These are phyloP conservation scores for Vipera latastei DNA, from an alignment of 2,797 vertebrate genomes.

Conservation along the genomic window DNA sequence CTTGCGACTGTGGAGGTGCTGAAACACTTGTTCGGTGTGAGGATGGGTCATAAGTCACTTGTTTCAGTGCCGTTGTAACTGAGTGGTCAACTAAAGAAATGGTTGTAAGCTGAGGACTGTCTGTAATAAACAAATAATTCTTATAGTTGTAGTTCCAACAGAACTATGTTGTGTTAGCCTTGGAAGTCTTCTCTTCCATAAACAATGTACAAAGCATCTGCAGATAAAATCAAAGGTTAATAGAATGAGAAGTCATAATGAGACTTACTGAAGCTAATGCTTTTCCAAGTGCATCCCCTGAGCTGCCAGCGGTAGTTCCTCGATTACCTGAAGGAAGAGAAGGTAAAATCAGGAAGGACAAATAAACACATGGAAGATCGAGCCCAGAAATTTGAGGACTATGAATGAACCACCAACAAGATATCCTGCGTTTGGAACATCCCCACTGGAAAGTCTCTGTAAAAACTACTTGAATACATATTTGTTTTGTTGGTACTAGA, in stretches of 20 bases:
- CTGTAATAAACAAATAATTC: not conserved
- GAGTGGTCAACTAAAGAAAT: not conserved
- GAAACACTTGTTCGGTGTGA: not conserved
- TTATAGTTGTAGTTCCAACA: not conserved
- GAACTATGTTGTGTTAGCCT: not conserved
- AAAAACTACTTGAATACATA: not conserved
- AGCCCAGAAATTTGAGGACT: too few relatives aligned
- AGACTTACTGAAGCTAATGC: constrained; percentile 93
- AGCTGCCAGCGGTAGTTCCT: constrained; percentile 89
- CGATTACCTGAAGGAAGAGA: constrained; percentile 78
- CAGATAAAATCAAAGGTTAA: not conserved
- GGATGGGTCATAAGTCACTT: not conserved
- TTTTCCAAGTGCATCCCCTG: constrained; percentile 97
- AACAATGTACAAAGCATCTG: not conserved
- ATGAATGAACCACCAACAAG: not conserved
- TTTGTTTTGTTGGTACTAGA: not conserved
- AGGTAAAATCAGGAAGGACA: not conserved
- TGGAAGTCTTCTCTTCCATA: not conserved
- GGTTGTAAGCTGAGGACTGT: not conserved
- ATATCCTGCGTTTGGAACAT: not conserved
- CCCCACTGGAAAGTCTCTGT: not conserved
- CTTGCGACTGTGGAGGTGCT: not conserved
- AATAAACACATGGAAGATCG: not conserved
- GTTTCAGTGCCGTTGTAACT: not conserved
- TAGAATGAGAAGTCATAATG: not conserved